These are phyloP conservation scores for Tangara arthus DNA, from an alignment of 2,797 vertebrate genomes.

Conservation along the genomic window DNA sequence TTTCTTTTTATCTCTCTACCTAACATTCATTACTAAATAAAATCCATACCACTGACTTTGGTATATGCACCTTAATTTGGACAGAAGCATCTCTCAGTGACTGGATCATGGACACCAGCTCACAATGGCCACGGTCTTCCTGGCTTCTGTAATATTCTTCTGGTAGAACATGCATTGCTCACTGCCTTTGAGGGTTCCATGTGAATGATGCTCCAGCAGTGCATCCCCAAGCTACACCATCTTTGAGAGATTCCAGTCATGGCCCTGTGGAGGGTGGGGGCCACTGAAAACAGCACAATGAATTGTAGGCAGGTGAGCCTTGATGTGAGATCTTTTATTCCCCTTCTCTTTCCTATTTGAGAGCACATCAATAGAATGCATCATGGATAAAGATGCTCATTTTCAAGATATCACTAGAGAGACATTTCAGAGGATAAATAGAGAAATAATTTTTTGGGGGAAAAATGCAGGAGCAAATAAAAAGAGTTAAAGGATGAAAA, in stretches of 20 bases:
- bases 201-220: neutral
- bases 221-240: fast-evolving
- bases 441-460: neutral
- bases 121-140: fast-evolving
- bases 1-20: neutral
- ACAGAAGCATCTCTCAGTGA: neutral
- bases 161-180: neutral
- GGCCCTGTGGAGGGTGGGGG: neutral
- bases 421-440: neutral
- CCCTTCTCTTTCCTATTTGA: neutral
- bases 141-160: neutral
- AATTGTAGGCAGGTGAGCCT: neutral
- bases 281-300: neutral
- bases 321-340: neutral
- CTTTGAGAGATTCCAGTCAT: neutral
- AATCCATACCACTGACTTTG: neutral
- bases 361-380: neutral
- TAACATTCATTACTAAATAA: neutral
- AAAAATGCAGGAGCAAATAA: neutral
- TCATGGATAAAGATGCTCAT: neutral
- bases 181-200: neutral
- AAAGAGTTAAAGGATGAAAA: neutral
- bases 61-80: neutral
- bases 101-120: neutral
- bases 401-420: neutral